Evolutionary conservation across 92 coral and sea anemone species (phyloP), one percentile per base, ranked within the genome.

Genomic region (Metridium senile): DNA sequence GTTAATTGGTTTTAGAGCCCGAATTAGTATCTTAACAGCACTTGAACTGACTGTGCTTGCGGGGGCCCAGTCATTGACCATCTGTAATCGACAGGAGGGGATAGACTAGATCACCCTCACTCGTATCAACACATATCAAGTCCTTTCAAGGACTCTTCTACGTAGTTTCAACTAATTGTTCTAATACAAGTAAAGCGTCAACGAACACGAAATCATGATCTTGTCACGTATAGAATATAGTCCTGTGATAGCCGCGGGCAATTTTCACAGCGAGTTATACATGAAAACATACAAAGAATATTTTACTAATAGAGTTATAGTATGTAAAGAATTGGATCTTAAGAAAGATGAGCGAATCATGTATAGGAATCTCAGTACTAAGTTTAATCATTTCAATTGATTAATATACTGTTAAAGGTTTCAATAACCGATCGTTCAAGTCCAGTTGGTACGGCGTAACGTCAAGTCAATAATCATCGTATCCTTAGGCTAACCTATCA

Each of bases 401-500:
- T 54, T 20, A 45, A 54, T 22, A 59, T 59, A 26, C 11, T 22
- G 29, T 1, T 59, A 2, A 34, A 54, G 22, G 47, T 56, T 51
- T 51, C 9, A 73, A 62, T 13, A 21, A 13, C 59, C 27, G 66
- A 73, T 71, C 57, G 68, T 33, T 73, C 21, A 25, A 70, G 33
- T 70, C 23, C 21, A n/a, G 20, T 28, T 57, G 22, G 32, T 9
- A 1, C 19, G 54, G 78, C 33, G 67, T 73, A 58, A 29, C 67
- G 19, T 34, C 7, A 57, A n/a, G 52, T 33, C 49, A 39, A 39
- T 13, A 39, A 39, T 39, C 54, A 43, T 73, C 29, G 33, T 57
- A 57, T 75, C 80, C 62, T 30, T 27, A 63, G 80, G 80, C 80
- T 16, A 75, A 20, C 61, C 0, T 1, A 73, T 62, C 71, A 89